These are phyloP conservation scores for Agriopis leucophaearia DNA, from an alignment of 2,888 invertebrate genomes.

Conservation along the genomic window DNA sequence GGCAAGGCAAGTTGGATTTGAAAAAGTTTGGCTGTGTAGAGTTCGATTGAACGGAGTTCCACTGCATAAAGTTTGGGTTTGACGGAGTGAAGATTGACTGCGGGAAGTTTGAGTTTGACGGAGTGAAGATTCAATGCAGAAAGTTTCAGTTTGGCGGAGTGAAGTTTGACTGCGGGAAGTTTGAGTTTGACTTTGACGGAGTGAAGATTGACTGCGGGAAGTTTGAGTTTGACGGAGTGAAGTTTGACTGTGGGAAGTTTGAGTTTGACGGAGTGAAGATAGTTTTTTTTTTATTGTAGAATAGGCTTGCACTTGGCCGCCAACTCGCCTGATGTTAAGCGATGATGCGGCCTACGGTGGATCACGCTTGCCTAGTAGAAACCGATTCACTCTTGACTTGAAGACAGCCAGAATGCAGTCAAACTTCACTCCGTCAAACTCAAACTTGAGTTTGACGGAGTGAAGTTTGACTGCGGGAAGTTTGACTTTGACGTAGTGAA, in stretches of 20 bases:
- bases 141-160: neutral
- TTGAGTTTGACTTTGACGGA: neutral
- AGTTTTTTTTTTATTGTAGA: too few species aligned
- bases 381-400: too few species aligned
- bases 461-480: neutral
- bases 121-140: neutral
- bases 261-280: neutral
- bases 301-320: too few species aligned
- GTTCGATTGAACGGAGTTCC: neutral
- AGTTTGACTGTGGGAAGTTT: neutral
- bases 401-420: too few species aligned
- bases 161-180: neutral
- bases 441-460: neutral
- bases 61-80: neutral
- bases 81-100: neutral
- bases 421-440: too few species aligned
- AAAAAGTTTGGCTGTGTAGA: neutral
- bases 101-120: neutral
- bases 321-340: too few species aligned
- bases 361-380: too few species aligned
- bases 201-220: neutral
- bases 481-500: neutral
- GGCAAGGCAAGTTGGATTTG: neutral
- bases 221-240: neutral
- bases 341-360: too few species aligned